phyloP scores from a whole-genome alignment of 2,797 vertebrate genomes.

The Oreonectes daqikongensis region DNA sequence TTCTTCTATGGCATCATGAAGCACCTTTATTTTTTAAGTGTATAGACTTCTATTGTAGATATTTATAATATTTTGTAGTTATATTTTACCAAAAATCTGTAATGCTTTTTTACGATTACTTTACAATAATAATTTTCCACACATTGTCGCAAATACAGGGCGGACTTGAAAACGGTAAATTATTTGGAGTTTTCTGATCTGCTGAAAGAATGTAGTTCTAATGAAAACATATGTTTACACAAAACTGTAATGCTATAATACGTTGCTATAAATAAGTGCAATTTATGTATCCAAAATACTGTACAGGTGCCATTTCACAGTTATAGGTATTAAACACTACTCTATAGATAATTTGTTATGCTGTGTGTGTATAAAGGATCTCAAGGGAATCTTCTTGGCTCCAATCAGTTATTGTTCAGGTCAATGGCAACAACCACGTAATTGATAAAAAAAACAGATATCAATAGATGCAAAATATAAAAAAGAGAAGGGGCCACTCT shows the following conservation, averaged over 20 bases:
- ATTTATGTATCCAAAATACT: background rate
- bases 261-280: background rate
- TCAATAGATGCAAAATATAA: too few species aligned
- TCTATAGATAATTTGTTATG: background rate
- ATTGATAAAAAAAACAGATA: background rate
- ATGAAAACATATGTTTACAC: background rate
- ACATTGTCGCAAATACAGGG: too few species aligned
- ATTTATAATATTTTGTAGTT: background rate
- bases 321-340: background rate
- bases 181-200: too few species aligned
- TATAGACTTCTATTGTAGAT: background rate
- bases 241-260: background rate
- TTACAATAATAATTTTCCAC: too few species aligned
- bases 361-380: background rate
- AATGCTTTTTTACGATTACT: background rate
- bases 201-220: background rate
- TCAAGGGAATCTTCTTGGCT: background rate
- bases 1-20: too few species aligned
- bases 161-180: too few species aligned
- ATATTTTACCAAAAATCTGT: background rate
- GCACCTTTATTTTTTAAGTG: too few species aligned
- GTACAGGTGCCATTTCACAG: background rate
- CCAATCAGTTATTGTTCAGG: constrained; percentile 18
- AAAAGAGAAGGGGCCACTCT: background rate
- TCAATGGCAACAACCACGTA: background rate